These are phyloP conservation scores for Athetis lepigone DNA, from an alignment of 2,888 invertebrate species.

Conservation along the genomic window DNA sequence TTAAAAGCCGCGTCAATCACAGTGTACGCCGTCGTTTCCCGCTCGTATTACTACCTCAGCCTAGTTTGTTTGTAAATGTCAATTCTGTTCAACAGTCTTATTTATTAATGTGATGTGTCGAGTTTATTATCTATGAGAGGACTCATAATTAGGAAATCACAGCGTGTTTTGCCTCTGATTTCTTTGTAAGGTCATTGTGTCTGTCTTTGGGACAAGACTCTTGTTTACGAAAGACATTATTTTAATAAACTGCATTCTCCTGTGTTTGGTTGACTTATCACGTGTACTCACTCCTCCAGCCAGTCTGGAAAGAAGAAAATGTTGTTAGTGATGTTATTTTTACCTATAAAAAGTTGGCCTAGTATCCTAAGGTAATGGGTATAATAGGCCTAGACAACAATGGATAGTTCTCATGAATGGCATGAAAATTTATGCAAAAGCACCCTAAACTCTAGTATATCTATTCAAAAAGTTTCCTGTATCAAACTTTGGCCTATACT, in stretches of 20 bases:
- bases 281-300: slow-evolving; percentile 98
- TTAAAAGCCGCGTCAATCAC: slow-evolving; percentile 46
- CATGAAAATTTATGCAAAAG: no score
- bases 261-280: slow-evolving; percentile 92
- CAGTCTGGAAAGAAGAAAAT: slow-evolving; percentile 92
- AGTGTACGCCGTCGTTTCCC: slow-evolving; percentile 48
- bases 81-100: slow-evolving; percentile 89
- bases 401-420: no score
- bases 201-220: slow-evolving; percentile 66
- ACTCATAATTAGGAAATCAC: slow-evolving; percentile 77
- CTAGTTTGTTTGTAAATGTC: slow-evolving; percentile 81
- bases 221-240: slow-evolving; percentile 68
- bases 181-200: slow-evolving; percentile 67
- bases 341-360: not conserved
- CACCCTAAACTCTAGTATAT: not conserved
- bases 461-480: not conserved
- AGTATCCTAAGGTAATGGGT: no score
- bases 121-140: slow-evolving; percentile 59
- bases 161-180: slow-evolving; percentile 75
- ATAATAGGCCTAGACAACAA: no score
- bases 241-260: slow-evolving; percentile 74
- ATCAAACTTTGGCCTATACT: not conserved
- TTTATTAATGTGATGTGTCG: slow-evolving; percentile 72
- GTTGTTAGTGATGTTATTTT: slow-evolving; percentile 45
- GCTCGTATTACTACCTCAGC: slow-evolving; percentile 44